phyloP scores from a whole-genome alignment of 2,888 invertebrate species.

The Buathra laborator region DNA sequence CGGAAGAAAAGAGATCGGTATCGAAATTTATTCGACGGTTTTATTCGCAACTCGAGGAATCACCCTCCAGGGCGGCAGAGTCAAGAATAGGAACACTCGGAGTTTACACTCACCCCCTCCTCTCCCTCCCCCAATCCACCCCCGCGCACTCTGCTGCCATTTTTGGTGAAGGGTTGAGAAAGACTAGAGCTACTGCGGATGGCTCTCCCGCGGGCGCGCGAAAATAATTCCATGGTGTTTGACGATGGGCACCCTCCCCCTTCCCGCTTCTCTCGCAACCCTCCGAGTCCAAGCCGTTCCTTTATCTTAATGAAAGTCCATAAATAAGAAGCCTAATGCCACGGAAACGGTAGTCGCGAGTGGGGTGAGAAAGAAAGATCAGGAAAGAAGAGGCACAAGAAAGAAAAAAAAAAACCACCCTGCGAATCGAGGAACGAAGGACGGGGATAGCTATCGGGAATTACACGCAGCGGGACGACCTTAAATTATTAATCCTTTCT shows the following conservation, averaged over 20 bases:
- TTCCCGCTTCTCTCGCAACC: slow-evolving; percentile 69
- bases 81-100: slow-evolving; percentile 32
- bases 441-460: slow-evolving; percentile 64
- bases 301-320: slow-evolving; percentile 85
- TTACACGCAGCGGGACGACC: slow-evolving; percentile 65
- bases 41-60: slow-evolving; percentile 75
- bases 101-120: slow-evolving; percentile 54
- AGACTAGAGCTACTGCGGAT: slow-evolving; percentile 56
- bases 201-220: slow-evolving; percentile 72
- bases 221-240: slow-evolving; percentile 84
- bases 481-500: slow-evolving; percentile 70
- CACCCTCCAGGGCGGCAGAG: slow-evolving; percentile 52
- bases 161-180: slow-evolving; percentile 71
- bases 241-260: slow-evolving; percentile 77
- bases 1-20: slow-evolving; percentile 79
- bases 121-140: neutral
- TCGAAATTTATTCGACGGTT: slow-evolving; percentile 84
- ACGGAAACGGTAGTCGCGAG: slow-evolving; percentile 77
- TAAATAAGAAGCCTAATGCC: slow-evolving; percentile 84
- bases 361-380: slow-evolving; percentile 52
- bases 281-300: slow-evolving; percentile 80
- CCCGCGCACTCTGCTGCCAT: neutral
- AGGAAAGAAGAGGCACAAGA: slow-evolving; percentile 55
- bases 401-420: slow-evolving; percentile 77
- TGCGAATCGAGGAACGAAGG: slow-evolving; percentile 42